Base-by-base conservation (phyloP, 2,113 vertebrate species). In the Calyptommatus sinebrachiatus region DNA sequence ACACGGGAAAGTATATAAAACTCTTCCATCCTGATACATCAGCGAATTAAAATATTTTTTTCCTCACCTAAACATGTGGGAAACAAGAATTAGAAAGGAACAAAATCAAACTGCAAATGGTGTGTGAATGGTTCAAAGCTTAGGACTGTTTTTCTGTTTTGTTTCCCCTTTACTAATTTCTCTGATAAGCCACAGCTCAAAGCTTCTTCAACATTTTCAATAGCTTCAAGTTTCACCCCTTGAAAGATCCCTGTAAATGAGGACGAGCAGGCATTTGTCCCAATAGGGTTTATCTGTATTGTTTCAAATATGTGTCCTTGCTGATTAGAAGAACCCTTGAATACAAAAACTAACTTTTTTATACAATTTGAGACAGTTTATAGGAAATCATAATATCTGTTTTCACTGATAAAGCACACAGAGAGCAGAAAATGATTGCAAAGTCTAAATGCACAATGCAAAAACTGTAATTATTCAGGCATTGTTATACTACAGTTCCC, bases 11-110 rank as follows among this genome's bases (percentile, higher is more conserved):
- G 77, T 82, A 79, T 79, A 67, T 35, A 72, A 75, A 87, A 83
- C 77, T 83, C 80, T 86, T 83, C 82, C 77, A 73, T 18, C 8
- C 79, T 76, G 80, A 82, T 50, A 18, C 7, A 71, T 78, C 84
- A 89, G 83, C 77, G 41, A 24, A 71, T 70, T 80, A 79, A 26
- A 71, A 86, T 65, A 81, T 84, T 77, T 86, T 86, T 88, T 76
- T n/a, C n/a, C 88, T 84, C 87, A 82, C 62, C 61, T 76, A 79
- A 48, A 68, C 22, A 50, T 65, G 5, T 29, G 69, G 78, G 90
- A 87, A 82, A 48, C 53, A 66, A 71, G 12, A 88, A 60, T 50
- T 80, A 76, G 24, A 75, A 62, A 12, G 76, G 53, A 70, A 78
- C 21, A 70, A 78, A 85, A 76, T 68, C 10, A 26, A 5, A 2